These are phyloP conservation scores for Drosophila micromelanica DNA, from an alignment of 1,140 invertebrate species.

Conservation along the genomic window DNA sequence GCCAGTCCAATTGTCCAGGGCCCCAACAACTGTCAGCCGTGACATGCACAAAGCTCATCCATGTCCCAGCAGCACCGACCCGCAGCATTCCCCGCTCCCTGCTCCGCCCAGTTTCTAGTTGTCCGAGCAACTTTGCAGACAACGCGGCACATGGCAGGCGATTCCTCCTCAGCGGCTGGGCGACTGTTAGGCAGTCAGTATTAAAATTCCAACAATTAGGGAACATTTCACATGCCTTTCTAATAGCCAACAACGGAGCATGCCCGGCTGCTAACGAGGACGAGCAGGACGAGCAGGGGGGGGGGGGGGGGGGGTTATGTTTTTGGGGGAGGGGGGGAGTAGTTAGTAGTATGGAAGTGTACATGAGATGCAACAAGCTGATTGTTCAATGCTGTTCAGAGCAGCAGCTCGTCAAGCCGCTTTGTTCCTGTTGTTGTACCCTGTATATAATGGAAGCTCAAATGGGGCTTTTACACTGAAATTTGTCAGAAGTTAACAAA, in stretches of 20 bases:
- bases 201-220: constrained; percentile 83
- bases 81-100: background rate
- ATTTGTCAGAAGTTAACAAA: no score
- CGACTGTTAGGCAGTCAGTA: constrained; percentile 48
- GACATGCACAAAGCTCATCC: constrained; percentile 29
- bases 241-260: constrained; percentile 73
- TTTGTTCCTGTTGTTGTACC: constrained; percentile 35
- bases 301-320: no score
- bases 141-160: constrained; percentile 25
- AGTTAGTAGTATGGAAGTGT: background rate
- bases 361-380: constrained; percentile 67
- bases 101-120: background rate
- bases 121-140: constrained; percentile 20
- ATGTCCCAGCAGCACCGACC: background rate
- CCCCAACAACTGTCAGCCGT: constrained; percentile 41
- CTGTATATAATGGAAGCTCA: constrained; percentile 16
- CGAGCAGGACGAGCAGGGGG: constrained; percentile 7
- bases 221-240: constrained; percentile 82
- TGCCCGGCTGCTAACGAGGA: constrained; percentile 35
- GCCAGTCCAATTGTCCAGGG: background rate
- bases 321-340: background rate
- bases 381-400: constrained; percentile 36
- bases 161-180: background rate
- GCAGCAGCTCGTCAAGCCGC: constrained; percentile 48
- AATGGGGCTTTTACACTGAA: background rate